These are phyloP conservation scores for Xenopus laevis DNA, from an alignment of 2,113 vertebrate species.

Conservation along the genomic window DNA sequence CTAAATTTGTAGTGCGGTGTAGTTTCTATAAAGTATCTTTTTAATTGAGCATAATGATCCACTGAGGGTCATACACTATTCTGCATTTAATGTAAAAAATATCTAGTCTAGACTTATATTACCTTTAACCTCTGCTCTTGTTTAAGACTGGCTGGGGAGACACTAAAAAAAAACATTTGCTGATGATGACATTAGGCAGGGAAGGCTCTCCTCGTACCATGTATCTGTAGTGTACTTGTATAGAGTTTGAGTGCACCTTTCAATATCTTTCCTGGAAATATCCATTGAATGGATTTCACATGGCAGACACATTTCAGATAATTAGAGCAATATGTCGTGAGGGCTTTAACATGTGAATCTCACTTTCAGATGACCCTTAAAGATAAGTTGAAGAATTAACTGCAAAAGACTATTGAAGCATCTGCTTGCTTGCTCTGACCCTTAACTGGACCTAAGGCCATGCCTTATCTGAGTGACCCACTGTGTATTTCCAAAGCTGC, in stretches of 20 bases:
- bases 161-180: background rate
- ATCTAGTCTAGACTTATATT: too few species aligned
- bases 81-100: too few species aligned
- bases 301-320: conserved; percentile 40
- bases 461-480: conserved; percentile 41
- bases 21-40: too few species aligned
- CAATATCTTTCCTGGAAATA: conserved; percentile 14
- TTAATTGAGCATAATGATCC: too few species aligned
- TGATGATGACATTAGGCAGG: background rate
- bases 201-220: background rate
- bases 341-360: conserved; percentile 51
- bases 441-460: conserved; percentile 48
- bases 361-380: conserved; percentile 51
- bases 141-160: too few species aligned
- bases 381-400: conserved; percentile 54
- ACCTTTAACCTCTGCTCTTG: too few species aligned
- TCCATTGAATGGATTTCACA: conserved; percentile 27
- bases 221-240: background rate
- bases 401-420: conserved; percentile 47
- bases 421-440: conserved; percentile 50
- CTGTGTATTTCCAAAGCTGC: conserved; percentile 17
- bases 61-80: too few species aligned
- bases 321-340: conserved; percentile 51
- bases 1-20: too few species aligned
- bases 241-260: conserved; percentile 12